These are phyloP conservation scores for Atrichornis clamosus DNA, from an alignment of 2,113 vertebrate species.

Conservation along the genomic window DNA sequence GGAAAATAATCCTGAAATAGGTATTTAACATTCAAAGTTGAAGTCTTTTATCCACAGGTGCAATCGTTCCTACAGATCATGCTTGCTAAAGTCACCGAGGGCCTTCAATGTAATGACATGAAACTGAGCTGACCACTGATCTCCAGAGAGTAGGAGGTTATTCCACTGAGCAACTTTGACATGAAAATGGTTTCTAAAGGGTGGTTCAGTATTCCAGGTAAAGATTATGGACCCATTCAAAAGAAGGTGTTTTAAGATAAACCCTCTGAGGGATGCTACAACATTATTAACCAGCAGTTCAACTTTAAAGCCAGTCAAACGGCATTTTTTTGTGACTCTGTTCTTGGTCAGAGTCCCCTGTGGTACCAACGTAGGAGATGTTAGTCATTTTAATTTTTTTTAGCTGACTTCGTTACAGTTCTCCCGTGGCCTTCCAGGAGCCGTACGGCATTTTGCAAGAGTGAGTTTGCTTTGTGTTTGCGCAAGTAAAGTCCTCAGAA, in stretches of 20 bases:
- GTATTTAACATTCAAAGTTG: constrained; percentile 65
- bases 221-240: constrained; percentile 45
- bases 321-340: constrained; percentile 1
- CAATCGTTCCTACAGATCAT: constrained; percentile 45
- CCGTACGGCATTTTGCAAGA: rapidly evolving
- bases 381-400: background rate
- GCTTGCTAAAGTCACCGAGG: constrained; percentile 42
- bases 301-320: constrained; percentile 41
- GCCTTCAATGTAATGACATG: constrained; percentile 58
- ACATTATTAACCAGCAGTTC: constrained; percentile 42
- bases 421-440: constrained; percentile 17
- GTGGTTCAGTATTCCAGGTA: constrained; percentile 23
- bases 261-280: constrained; percentile 34
- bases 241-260: constrained; percentile 53
- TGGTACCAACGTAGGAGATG: background rate
- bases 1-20: background rate
- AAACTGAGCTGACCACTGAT: constrained; percentile 53
- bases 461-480: constrained; percentile 14
- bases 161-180: constrained; percentile 61
- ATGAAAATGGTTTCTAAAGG: constrained; percentile 51
- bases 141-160: constrained; percentile 39
- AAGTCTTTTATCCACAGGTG: constrained; percentile 66
- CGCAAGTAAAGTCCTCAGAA: background rate
- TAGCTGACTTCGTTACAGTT: background rate
- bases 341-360: constrained; percentile 33